These are phyloP conservation scores for Coregonus sp. DNA, from an alignment of 2,797 vertebrate genomes.

Conservation along the genomic window DNA sequence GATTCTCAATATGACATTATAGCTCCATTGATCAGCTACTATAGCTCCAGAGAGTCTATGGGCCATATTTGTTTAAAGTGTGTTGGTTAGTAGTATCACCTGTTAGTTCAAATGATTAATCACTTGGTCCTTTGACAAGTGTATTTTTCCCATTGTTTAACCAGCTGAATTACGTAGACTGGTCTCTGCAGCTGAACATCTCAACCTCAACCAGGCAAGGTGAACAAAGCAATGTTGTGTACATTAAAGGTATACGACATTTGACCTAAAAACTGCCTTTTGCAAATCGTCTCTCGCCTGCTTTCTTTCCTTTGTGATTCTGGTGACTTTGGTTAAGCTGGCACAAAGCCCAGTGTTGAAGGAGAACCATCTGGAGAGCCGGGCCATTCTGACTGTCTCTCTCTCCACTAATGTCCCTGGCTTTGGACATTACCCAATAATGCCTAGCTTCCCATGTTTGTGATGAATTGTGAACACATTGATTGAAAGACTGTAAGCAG, in stretches of 20 bases:
- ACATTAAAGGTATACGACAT: not conserved
- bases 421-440: conserved; percentile 47
- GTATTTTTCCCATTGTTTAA: not conserved
- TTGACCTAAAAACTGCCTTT: not conserved
- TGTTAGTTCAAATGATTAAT: not conserved
- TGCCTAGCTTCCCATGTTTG: conserved; percentile 38
- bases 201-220: not conserved
- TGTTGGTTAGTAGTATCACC: not conserved
- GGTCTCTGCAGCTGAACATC: not conserved
- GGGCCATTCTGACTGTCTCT: not conserved
- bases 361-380: not conserved
- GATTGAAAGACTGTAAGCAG: conserved; percentile 22
- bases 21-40: no score
- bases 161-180: not conserved
- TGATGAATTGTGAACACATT: conserved; percentile 31
- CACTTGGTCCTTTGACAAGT: not conserved
- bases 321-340: not conserved
- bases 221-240: not conserved
- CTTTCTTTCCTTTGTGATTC: not conserved
- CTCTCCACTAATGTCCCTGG: conserved; percentile 16
- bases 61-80: not conserved
- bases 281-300: not conserved
- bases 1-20: no score
- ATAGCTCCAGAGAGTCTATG: no score
- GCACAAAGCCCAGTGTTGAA: conserved; percentile 5